Evolutionary conservation across 2,113 vertebrate genomes (phyloP).

Genomic region (Dicaeum eximium): DNA sequence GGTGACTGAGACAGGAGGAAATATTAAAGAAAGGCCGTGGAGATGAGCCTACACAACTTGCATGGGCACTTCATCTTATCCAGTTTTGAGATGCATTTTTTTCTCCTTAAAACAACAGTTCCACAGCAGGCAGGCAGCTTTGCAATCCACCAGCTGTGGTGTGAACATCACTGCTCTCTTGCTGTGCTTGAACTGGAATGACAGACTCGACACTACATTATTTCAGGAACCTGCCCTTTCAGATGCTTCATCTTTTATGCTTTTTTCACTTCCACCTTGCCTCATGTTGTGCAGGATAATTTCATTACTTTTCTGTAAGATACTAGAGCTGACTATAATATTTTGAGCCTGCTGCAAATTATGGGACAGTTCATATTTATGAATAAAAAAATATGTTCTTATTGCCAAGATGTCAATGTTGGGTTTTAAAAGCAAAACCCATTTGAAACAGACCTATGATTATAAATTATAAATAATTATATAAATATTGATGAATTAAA

Average conservation of each 20-base stretch:
- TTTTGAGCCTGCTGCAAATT: neutral
- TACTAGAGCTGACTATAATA: neutral
- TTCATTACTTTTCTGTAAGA: neutral
- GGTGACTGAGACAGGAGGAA: neutral
- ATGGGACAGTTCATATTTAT: neutral
- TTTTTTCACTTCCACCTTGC: neutral
- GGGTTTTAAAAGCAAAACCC: neutral
- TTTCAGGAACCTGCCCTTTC: neutral
- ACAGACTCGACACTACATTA: neutral
- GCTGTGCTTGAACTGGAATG: neutral
- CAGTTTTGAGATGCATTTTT: neutral
- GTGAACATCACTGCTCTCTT: neutral
- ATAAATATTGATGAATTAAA: too few relatives aligned
- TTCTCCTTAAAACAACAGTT: neutral
- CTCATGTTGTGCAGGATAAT: neutral
- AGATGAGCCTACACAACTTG: neutral
- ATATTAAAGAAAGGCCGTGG: neutral
- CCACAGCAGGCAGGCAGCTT: neutral
- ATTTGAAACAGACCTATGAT: neutral
- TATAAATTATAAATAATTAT: too few relatives aligned
- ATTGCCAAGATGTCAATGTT: neutral
- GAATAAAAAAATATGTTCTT: neutral
- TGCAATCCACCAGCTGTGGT: fast-evolving
- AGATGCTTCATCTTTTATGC: neutral
- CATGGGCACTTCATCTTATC: neutral